Evolutionary conservation across 2,113 vertebrate species (phyloP).

Genomic region (Myodes glareolus): DNA sequence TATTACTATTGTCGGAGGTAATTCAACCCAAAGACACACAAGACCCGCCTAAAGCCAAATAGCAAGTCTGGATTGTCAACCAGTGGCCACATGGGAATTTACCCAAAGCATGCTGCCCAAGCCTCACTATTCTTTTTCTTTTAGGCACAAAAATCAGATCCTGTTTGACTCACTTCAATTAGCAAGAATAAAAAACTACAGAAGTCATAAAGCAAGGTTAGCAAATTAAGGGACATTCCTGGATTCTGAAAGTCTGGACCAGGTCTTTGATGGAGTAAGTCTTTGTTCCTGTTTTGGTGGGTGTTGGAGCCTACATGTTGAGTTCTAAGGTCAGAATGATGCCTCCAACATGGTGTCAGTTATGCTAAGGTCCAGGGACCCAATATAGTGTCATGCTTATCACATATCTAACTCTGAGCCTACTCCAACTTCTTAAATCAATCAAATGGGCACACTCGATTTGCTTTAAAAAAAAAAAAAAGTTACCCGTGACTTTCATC

Average conservation of each 20-base stretch:
- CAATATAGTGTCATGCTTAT: background rate
- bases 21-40: background rate
- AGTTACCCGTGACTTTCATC: background rate
- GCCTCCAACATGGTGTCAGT: background rate
- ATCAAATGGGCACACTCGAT: background rate
- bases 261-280: background rate
- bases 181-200: background rate
- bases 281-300: background rate
- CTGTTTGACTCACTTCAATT: background rate
- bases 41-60: background rate
- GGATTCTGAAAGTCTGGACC: background rate
- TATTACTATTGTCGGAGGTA: background rate
- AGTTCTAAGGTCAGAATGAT: background rate
- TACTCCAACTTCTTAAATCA: conserved; percentile 8
- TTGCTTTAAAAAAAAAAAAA: background rate
- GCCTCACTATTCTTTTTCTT: background rate
- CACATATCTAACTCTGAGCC: background rate
- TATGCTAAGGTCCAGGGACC: background rate
- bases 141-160: background rate
- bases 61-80: background rate
- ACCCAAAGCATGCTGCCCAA: background rate
- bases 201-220: background rate
- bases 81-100: background rate
- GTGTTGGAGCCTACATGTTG: background rate
- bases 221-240: background rate